Evolutionary conservation across 2,888 invertebrate genomes (phyloP).

Genomic region (Thecophora atra): DNA sequence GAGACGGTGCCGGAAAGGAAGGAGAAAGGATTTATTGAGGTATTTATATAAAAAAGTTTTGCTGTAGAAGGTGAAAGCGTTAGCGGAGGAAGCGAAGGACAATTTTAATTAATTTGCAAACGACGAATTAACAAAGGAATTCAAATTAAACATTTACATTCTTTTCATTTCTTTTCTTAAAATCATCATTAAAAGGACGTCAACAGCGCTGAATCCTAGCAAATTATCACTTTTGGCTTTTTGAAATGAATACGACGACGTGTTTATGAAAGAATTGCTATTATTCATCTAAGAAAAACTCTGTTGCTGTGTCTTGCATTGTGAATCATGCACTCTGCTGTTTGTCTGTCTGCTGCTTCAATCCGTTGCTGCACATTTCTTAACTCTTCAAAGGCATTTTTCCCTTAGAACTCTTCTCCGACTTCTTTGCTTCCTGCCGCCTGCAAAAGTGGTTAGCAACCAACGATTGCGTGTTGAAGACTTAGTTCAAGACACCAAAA

Average conservation of each 20-base stretch:
- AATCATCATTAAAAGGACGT: background rate
- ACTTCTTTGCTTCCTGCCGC: background rate
- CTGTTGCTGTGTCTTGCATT: background rate
- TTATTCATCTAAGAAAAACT: constrained; percentile 11
- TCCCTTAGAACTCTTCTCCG: too few species aligned
- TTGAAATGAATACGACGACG: constrained; percentile 10
- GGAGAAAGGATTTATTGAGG: background rate
- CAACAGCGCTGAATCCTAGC: background rate
- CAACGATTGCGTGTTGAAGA: constrained; percentile 9
- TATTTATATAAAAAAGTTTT: too few species aligned
- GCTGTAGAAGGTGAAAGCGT: background rate
- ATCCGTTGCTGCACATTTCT: background rate
- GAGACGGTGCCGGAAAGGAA: background rate
- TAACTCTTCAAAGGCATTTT: background rate
- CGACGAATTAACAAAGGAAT: background rate
- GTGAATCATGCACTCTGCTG: background rate
- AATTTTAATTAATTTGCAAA: background rate
- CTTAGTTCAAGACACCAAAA: constrained; percentile 37
- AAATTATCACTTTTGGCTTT: background rate
- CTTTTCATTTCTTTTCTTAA: constrained; percentile 1
- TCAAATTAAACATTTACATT: background rate
- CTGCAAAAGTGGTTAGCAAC: constrained; percentile 3
- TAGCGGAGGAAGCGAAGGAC: background rate
- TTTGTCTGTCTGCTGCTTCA: background rate
- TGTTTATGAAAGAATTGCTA: constrained; percentile 16